phyloP scores from a whole-genome alignment of 2,797 vertebrate genomes.

The Catharus ustulatus region DNA sequence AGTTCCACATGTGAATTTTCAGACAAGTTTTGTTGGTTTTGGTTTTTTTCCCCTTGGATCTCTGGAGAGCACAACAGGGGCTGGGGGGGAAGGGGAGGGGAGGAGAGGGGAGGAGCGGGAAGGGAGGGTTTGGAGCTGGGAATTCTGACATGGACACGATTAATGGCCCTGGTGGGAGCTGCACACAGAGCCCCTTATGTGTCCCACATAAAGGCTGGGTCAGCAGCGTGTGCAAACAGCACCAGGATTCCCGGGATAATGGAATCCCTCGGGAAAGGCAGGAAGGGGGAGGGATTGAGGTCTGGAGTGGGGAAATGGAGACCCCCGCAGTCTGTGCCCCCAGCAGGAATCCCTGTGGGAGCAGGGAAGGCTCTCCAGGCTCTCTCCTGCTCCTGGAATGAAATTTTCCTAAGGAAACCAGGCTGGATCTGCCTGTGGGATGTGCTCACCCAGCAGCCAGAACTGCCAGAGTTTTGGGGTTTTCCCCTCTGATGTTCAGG shows the following conservation, averaged over 20 bases:
- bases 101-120: constrained; percentile 11
- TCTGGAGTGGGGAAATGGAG: constrained; percentile 70
- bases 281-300: not conserved
- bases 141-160: constrained; percentile 27
- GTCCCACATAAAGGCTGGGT: constrained; percentile 48
- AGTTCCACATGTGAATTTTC: not conserved
- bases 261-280: constrained; percentile 27
- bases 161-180: constrained; percentile 15
- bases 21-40: too few species aligned
- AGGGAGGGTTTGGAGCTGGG: not conserved
- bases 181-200: constrained; percentile 25
- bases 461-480: not conserved
- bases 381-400: not conserved
- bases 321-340: constrained; percentile 45
- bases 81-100: not conserved
- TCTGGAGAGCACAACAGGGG: not conserved
- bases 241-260: constrained; percentile 59
- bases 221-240: constrained; percentile 63
- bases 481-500: not conserved
- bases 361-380: not conserved
- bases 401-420: not conserved
- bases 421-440: too few species aligned
- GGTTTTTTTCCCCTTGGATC: not conserved
- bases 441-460: not conserved
- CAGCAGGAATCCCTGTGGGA: not conserved